phyloP scores from a whole-genome alignment of 2,797 vertebrate species.

The Trachops cirrhosus region DNA sequence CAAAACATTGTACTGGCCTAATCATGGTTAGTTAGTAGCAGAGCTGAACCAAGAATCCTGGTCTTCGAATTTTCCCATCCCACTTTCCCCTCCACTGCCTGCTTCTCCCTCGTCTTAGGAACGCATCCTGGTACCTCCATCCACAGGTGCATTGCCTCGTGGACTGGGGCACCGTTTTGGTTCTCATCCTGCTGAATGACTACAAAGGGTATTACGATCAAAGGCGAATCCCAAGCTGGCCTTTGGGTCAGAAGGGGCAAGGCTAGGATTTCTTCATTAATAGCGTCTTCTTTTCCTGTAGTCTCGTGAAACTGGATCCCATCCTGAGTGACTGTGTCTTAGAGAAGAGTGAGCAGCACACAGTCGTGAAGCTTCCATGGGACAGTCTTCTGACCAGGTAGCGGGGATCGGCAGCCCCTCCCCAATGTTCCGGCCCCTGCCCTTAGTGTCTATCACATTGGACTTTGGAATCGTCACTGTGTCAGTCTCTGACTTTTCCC shows the following conservation, averaged over 20 bases:
- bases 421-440: background rate
- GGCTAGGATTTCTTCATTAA: background rate
- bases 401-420: background rate
- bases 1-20: background rate
- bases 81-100: background rate
- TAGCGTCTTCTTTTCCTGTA: slow-evolving; percentile 69
- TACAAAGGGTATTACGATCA: background rate
- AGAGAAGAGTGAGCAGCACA: slow-evolving; percentile 92
- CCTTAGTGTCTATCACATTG: background rate
- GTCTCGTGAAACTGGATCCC: slow-evolving; percentile 92
- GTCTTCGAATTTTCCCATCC: background rate
- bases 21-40: background rate
- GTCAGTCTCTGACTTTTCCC: background rate
- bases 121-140: background rate
- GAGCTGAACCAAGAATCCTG: background rate
- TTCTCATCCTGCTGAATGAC: background rate
- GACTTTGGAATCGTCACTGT: background rate
- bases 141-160: accelerated
- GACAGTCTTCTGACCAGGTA: slow-evolving; percentile 96
- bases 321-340: slow-evolving; percentile 93
- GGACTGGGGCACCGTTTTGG: background rate
- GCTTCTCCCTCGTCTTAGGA: background rate
- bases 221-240: background rate
- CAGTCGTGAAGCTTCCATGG: slow-evolving; percentile 91
- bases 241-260: background rate